phyloP scores from a whole-genome alignment of 2,113 vertebrate species.

The Dipodomys merriami region DNA sequence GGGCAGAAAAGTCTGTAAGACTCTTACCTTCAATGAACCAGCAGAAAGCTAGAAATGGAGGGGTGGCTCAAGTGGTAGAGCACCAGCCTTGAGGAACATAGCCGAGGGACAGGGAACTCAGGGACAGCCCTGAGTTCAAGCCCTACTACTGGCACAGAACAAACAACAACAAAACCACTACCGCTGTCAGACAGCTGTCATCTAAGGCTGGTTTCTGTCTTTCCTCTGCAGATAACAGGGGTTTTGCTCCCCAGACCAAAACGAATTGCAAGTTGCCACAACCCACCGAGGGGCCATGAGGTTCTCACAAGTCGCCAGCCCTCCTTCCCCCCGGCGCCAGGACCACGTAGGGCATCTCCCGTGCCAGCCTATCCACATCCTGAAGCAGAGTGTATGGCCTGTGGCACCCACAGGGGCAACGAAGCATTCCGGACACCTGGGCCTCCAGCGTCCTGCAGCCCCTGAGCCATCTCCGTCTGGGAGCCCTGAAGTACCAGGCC shows the following conservation, averaged over 20 bases:
- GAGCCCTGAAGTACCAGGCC: background rate
- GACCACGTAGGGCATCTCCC: background rate
- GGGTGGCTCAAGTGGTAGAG: too few relatives aligned
- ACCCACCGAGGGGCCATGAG: background rate
- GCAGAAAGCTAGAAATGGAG: too few relatives aligned
- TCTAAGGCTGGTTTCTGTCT: conserved; percentile 25
- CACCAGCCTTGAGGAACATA: too few relatives aligned
- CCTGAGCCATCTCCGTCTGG: background rate
- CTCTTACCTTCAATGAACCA: too few relatives aligned
- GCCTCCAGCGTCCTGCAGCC: background rate
- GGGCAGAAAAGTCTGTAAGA: too few relatives aligned
- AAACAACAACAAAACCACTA: too few relatives aligned
- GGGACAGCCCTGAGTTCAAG: too few relatives aligned
- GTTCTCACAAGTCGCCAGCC: conserved; percentile 61
- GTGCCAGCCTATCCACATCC: background rate
- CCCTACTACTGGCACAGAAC: too few relatives aligned
- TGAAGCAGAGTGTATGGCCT: background rate
- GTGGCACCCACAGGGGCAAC: background rate
- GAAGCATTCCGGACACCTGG: background rate
- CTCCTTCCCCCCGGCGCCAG: background rate
- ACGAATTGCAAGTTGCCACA: conserved; percentile 78
- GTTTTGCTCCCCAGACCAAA: conserved; percentile 68
- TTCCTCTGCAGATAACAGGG: conserved; percentile 65
- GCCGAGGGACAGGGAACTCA: too few relatives aligned
- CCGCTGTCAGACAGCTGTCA: background rate